Base-by-base conservation (phyloP, 23 tunicate genomes). In the Corella eumyota region DNA sequence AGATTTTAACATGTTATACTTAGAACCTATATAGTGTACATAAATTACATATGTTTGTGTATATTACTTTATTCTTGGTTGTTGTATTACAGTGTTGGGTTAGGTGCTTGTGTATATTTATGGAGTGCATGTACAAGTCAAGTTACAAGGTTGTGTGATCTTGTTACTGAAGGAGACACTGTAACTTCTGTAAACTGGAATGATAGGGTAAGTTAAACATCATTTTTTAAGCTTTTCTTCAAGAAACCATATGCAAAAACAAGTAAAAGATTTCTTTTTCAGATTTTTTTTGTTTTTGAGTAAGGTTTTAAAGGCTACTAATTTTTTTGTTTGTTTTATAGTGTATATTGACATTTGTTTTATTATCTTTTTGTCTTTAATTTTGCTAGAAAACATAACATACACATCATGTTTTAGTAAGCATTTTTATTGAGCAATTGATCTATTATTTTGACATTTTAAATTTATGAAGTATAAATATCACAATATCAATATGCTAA, bases 51-150 rank as follows among this genome's bases (percentile, higher is more conserved):
- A n/a, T n/a, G n/a, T n/a, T n/a, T n/a, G n/a, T n/a, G n/a, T n/a
- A n/a, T n/a, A n/a, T n/a, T n/a, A n/a, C n/a, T n/a, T n/a, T n/a
- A n/a, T n/a, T n/a, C n/a, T n/a, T n/a, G n/a, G n/a, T n/a, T n/a
- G n/a, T n/a, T n/a, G n/a, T n/a, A n/a, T n/a, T n/a, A n/a, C 75
- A 74, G 91, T 60, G 91, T 90, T 30, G 97, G 97, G 31, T 70
- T 90, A 5, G 90, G 90, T 1, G 74, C 85, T 1, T 90, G 97
- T 44, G 97, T 90, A 2, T 90, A 90, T 57, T 65, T 90, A 44
- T 90, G 97, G 97, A 80, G 90, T 33, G 97, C 97, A 6, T 79
- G 79, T 34, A 90, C 97, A 32, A 90, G 90, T 50, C 97, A 80
- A 74, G 90, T 80, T 15, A 90, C 83, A 27, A 63, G 97, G 31